Base-by-base conservation (phyloP, 2,888 invertebrate genomes). In the Calephelis perditalis region DNA sequence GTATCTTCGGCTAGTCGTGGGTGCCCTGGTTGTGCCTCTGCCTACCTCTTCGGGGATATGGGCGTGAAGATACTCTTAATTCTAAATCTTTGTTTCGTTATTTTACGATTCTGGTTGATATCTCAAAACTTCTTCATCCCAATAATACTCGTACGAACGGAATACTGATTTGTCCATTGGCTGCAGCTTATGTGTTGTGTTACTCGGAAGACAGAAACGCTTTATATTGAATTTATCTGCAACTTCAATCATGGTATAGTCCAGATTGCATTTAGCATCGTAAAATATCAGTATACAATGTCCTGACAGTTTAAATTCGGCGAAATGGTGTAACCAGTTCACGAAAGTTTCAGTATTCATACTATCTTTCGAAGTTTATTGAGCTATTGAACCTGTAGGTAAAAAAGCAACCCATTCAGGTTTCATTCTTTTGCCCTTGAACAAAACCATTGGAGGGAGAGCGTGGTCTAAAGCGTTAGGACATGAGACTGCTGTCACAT, bases 131-230 rank as follows among this genome's bases (percentile, higher is more conserved):
- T 77, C 72, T 56, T 73, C 67, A 63, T 79, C 75, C 76, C 79
- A 80, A 64, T 73, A 69, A 61, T 71, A 62, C 65, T 78, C 76
- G 67, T 73, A 76, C 7, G 71, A 66, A 54, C 70, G 62, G 65
- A 75, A 77, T 12, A 75, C 73, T 7, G 72, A 60, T 65, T 77
- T 77, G 67, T 77, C 76, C 67, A 78, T 67, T 5, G 76, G 76
- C 62, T 78, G 78, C 3, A 79, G 65, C 59, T 78, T 76, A 8
- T 47, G 47, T 47, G 47, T 15, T 8, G 47, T 47, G 7, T 57
- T 57, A n/a, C 57, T 57, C 8, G 57, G 45, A 57, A 45, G 44
- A 15, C 57, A 57, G 4, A 57, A 57, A 35, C 45, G 57, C 5
- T 57, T 57, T 6, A 57, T 57, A 35, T 57, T 8, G 35, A 44